phyloP scores from a whole-genome alignment of 2,113 vertebrate genomes.

The Salvelinus sp. region DNA sequence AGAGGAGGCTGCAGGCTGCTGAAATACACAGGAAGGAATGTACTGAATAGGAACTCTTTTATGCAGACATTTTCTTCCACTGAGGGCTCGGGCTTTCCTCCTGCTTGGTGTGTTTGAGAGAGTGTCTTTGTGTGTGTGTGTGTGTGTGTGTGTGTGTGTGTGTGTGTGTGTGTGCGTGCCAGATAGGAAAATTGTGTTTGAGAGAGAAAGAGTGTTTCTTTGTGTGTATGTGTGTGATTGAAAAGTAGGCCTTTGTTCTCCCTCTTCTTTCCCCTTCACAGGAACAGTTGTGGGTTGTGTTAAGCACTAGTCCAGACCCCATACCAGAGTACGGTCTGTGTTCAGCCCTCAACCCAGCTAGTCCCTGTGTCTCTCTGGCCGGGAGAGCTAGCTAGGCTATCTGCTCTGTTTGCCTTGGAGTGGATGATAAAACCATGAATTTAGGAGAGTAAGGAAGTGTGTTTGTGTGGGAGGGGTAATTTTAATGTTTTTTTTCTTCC shows the following conservation, averaged over 20 bases:
- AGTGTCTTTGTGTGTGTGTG: background rate
- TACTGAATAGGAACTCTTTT: constrained; percentile 32
- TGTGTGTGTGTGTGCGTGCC: background rate
- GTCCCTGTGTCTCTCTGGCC: background rate
- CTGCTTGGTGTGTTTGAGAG: constrained; percentile 3
- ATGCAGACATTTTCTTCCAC: constrained; percentile 43
- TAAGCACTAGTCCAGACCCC: constrained; percentile 1
- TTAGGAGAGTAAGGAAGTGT: background rate
- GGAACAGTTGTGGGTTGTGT: background rate
- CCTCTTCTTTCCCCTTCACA: no score
- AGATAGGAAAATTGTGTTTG: background rate
- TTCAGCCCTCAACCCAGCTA: background rate
- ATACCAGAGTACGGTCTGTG: background rate
- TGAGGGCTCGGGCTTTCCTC: constrained; percentile 24
- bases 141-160: background rate
- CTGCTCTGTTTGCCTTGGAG: background rate
- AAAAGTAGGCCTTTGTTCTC: background rate
- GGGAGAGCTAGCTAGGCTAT: no score
- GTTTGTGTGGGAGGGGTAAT: background rate
- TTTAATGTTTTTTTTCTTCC: no score
- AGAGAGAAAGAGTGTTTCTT: background rate
- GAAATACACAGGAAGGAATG: constrained; percentile 54
- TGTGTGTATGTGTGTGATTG: background rate
- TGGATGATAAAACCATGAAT: background rate
- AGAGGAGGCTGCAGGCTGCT: constrained; percentile 23